phyloP scores from a whole-genome alignment of 2,797 vertebrate species.

The Loriculus beryllinus region DNA sequence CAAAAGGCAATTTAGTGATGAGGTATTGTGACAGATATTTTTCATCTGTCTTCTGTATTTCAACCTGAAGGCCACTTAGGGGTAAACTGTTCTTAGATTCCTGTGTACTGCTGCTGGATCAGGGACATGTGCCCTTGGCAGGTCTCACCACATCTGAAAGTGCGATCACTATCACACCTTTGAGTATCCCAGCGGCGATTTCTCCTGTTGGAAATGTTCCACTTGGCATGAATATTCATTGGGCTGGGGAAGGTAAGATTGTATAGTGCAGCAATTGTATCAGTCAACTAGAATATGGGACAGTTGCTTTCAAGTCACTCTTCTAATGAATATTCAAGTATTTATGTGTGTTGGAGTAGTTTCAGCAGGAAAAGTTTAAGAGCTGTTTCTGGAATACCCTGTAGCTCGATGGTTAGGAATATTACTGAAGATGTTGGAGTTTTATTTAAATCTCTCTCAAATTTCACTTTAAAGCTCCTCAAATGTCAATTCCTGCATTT shows the following conservation, averaged over 20 bases:
- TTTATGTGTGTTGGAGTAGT: not conserved
- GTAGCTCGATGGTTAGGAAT: not conserved
- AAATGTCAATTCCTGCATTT: not conserved
- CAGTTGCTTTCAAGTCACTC: not conserved
- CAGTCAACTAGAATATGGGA: not conserved
- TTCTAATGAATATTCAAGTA: slow-evolving; percentile 35
- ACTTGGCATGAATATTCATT: slow-evolving; percentile 34
- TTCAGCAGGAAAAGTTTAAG: not conserved
- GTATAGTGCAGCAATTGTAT: not conserved
- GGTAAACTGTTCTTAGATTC: not conserved
- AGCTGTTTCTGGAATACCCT: not conserved
- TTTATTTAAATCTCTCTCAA: not conserved
- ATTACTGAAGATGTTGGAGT: not conserved
- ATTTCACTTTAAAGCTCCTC: not conserved
- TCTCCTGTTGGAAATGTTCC: not conserved
- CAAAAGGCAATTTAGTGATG: not conserved
- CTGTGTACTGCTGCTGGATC: not conserved
- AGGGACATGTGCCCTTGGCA: not conserved
- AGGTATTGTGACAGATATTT: not conserved
- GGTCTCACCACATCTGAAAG: not conserved
- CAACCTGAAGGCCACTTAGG: not conserved
- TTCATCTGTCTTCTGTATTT: not conserved
- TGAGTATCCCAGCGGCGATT: not conserved
- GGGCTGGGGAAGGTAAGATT: not conserved
- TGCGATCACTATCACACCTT: not conserved